Base-by-base conservation (phyloP, 2,888 invertebrate genomes). In the Rhagium mordax region DNA sequence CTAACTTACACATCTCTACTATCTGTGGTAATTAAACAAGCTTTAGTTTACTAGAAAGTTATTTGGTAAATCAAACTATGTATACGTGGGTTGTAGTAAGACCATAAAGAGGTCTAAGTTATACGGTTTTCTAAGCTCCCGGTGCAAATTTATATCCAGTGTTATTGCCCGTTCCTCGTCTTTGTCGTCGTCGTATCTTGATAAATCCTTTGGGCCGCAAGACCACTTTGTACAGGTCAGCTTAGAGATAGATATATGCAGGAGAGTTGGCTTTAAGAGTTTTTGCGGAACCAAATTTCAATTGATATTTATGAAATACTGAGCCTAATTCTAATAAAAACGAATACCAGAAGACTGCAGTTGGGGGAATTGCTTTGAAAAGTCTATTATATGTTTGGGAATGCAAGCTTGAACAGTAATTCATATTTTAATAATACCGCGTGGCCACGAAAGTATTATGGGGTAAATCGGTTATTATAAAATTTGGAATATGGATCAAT, bases 1-100 rank as follows among this genome's bases (percentile, higher is more conserved):
- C n/a, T n/a, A n/a, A n/a, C 24, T 24, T 24, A 4, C 6, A 3
- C 8, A 33, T 3, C 8, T 8, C 8, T 33, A 6, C 29, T 8
- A 8, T 33, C 29, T 33, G 13, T 41, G 3, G n/a, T 41, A 41
- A n/a, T 41, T 41, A n/a, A 41, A 13, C n/a, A 1, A n/a, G 41
- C 4, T n/a, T 41, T 41, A n/a, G n/a, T 41, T 41, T 41, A 41
- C 41, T 2, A 41, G n/a, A n/a, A 73, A 69, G 49, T 60, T 73
- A 65, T 67, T 71, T 74, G 60, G 64, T 65, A 66, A 61, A 74
- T 66, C 74, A 70, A 67, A 60, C 69, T 69, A 27, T n/a, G n/a
- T n/a, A n/a, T 64, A 51, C 65, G 41, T 13, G 51, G 18, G 20
- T 68, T 18, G 71, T 74, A 68, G 61, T 62, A 67, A 53, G 62